A percentile compares a stretch with the other conserved stretches of the same genome.
Evolutionary conservation across 2,888 invertebrate genomes (phyloP).

Genomic region (Cerastoderma edule): DNA sequence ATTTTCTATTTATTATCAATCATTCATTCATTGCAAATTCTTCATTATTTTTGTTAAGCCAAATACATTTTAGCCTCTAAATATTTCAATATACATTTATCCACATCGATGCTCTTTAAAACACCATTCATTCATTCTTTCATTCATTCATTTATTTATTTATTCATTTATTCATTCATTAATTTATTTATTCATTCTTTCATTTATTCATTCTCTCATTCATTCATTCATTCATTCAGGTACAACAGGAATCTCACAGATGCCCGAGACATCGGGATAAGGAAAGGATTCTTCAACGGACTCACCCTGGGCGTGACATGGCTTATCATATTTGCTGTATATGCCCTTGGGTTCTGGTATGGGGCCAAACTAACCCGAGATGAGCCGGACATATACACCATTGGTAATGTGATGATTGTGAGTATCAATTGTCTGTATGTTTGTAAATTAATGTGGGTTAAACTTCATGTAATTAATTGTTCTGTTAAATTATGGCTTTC

Average conservation of each 20-base stretch:
- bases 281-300: slow-evolving; percentile 83
- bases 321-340: slow-evolving; percentile 83
- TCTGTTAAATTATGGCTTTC: background rate
- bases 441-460: background rate
- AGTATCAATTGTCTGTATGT: slow-evolving; percentile 41
- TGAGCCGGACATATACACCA: slow-evolving; percentile 65
- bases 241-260: slow-evolving; percentile 84
- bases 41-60: no score
- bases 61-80: no score
- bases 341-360: slow-evolving; percentile 83
- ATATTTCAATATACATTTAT: no score
- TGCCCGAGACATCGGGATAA: slow-evolving; percentile 82
- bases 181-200: no score
- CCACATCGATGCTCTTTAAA: no score
- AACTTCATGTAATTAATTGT: background rate
- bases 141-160: no score
- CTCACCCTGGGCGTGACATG: slow-evolving; percentile 81
- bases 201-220: no score
- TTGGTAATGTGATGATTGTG: slow-evolving; percentile 79
- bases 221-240: no score
- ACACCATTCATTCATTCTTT: no score
- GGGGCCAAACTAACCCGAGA: slow-evolving; percentile 79
- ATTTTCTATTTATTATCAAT: no score
- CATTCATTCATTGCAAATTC: no score
- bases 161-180: no score